Conservation (phyloP, 2,797 vertebrate genomes). For the Myiotriccus ornatus region DNA sequence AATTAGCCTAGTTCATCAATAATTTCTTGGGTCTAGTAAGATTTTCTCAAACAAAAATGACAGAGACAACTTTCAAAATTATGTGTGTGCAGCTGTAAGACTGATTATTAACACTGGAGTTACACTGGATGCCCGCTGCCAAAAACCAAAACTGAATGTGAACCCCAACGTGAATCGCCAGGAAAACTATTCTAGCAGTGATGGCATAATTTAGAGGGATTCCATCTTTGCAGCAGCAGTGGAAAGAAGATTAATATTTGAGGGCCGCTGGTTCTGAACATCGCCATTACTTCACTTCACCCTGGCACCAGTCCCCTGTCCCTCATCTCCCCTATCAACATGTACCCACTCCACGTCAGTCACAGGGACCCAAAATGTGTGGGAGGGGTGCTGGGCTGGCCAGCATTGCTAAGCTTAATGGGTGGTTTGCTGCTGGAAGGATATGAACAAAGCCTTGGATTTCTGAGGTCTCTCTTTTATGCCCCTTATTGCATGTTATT, state of each 20-base stretch:
- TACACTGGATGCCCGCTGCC: background rate
- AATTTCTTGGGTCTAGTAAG: background rate
- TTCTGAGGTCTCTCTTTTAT: background rate
- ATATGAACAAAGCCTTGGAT: background rate
- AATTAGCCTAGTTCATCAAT: background rate
- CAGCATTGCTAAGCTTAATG: background rate
- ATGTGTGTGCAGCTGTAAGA: background rate
- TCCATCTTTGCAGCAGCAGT: background rate
- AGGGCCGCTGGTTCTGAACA: background rate
- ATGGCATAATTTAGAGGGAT: background rate
- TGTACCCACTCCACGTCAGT: too few relatives aligned
- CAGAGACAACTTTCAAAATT: background rate
- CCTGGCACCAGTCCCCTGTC: fast-evolving
- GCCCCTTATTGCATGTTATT: background rate
- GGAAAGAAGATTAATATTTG: background rate
- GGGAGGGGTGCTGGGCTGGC: background rate
- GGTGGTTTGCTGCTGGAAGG: background rate
- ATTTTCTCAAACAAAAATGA: background rate
- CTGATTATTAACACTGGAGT: background rate
- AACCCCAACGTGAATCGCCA: background rate
- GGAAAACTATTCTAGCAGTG: background rate
- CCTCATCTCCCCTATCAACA: background rate
- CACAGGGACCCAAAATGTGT: fast-evolving
- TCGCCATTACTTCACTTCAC: background rate
- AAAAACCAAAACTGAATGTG: background rate